Evolutionary conservation across 2,113 vertebrate species (phyloP).

Genomic region (Python bivittatus): DNA sequence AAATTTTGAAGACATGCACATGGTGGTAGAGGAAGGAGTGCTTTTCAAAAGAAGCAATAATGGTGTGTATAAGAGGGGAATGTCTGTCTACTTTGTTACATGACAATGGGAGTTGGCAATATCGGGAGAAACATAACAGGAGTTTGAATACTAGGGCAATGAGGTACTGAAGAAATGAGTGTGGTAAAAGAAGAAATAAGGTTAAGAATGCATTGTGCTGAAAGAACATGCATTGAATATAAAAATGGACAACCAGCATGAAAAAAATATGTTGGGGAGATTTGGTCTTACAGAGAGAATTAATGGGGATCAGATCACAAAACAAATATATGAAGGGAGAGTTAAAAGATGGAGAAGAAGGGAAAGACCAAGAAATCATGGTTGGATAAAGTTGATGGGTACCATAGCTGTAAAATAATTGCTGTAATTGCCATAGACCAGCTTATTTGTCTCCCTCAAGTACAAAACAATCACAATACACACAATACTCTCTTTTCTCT

Average conservation of each 20-base stretch:
- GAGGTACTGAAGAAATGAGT: neutral
- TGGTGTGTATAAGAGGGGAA: neutral
- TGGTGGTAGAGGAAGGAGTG: neutral
- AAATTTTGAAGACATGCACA: neutral
- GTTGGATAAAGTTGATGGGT: neutral
- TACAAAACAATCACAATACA: neutral
- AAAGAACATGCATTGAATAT: neutral
- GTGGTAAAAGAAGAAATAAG: neutral
- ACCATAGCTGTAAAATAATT: neutral
- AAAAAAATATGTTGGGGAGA: neutral
- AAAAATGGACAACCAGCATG: neutral
- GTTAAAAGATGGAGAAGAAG: neutral
- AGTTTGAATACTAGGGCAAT: neutral
- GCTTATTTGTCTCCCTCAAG: neutral
- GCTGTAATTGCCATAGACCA: neutral
- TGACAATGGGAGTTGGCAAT: neutral
- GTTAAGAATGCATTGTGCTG: neutral
- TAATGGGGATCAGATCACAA: neutral
- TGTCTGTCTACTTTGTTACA: neutral
- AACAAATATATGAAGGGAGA: neutral
- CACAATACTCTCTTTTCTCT: neutral
- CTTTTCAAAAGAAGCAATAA: neutral
- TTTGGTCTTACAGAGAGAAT: neutral
- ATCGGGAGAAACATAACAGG: neutral
- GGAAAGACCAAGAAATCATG: neutral